A percentile compares a stretch with the other conserved stretches of the same genome.
Conservation (phyloP, 2,888 invertebrate genomes). For the Teleiodes luculella region DNA sequence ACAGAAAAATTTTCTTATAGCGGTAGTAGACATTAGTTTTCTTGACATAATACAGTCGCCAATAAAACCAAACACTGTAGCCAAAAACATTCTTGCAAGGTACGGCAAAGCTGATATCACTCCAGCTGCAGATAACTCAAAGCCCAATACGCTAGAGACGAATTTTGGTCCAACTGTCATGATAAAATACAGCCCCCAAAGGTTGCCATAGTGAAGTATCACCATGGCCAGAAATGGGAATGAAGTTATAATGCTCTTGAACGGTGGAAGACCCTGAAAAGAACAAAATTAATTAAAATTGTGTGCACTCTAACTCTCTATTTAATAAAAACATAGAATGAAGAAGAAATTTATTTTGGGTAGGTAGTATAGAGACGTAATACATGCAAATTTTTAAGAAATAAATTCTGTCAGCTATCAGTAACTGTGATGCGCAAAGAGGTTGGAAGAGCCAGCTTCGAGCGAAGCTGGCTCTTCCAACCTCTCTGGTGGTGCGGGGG, state of each 20-base stretch:
- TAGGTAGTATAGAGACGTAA: too few relatives aligned
- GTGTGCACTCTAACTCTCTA: too few relatives aligned
- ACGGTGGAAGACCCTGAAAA: constrained; percentile 82
- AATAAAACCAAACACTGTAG: constrained; percentile 83
- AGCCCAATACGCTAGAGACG: constrained; percentile 84
- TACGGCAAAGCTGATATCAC: constrained; percentile 84
- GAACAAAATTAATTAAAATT: constrained; percentile 5
- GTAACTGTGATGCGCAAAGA: too few relatives aligned
- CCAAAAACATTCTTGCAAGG: constrained; percentile 82
- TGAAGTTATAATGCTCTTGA: constrained; percentile 80
- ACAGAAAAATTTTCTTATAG: constrained; percentile 81
- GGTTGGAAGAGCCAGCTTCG: too few relatives aligned
- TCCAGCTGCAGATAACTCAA: constrained; percentile 84
- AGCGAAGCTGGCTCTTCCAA: too few relatives aligned
- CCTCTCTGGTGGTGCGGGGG: too few relatives aligned
- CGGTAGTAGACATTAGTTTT: constrained; percentile 60
- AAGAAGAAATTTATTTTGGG: too few relatives aligned
- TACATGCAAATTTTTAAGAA: too few relatives aligned
- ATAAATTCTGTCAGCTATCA: too few relatives aligned
- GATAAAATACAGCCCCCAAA: constrained; percentile 87
- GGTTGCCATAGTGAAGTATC: constrained; percentile 85
- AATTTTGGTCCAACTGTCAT: constrained; percentile 88
- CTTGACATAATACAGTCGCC: constrained; percentile 80
- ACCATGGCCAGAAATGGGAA: constrained; percentile 83
- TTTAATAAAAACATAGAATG: too few relatives aligned